Evolutionary conservation across 2,797 vertebrate species (phyloP).

Genomic region (Anguilla pacifica): DNA sequence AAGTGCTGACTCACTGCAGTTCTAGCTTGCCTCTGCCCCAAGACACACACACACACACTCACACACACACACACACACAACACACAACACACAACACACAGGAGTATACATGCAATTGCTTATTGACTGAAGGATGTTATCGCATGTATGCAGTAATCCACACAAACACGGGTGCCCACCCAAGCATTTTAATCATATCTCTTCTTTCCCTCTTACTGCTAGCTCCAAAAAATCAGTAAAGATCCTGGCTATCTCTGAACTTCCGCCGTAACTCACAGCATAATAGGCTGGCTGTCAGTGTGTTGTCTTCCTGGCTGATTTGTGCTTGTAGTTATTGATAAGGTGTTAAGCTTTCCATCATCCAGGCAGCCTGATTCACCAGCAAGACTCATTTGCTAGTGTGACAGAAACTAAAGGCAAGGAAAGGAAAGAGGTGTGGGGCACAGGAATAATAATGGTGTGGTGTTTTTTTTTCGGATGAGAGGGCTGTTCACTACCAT

Average conservation of each 20-base stretch:
- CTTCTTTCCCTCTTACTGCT: neutral
- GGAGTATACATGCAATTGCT: neutral
- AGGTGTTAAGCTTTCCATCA: slow-evolving; percentile 33
- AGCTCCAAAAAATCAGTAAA: slow-evolving; percentile 2
- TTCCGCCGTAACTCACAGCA: slow-evolving; percentile 17
- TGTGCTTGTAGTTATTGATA: slow-evolving; percentile 36
- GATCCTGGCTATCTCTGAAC: neutral
- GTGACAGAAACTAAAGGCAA: neutral
- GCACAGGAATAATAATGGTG: neutral
- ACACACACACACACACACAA: neutral
- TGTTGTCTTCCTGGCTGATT: slow-evolving; percentile 20
- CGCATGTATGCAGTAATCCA: neutral
- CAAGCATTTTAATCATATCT: slow-evolving; percentile 19
- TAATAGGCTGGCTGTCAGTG: slow-evolving; percentile 30
- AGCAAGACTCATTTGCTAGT: slow-evolving; percentile 14
- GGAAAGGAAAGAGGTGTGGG: neutral
- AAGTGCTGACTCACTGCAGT: slow-evolving; percentile 30
- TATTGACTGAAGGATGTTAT: neutral
- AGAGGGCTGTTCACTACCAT: neutral
- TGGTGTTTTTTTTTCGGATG: neutral
- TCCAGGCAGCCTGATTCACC: slow-evolving; percentile 6
- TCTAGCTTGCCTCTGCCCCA: neutral
- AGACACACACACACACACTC: neutral
- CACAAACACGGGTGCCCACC: neutral
- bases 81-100: neutral